Evolutionary conservation across 1,140 invertebrate species (phyloP).

Genomic region (Olivierus martensii): DNA sequence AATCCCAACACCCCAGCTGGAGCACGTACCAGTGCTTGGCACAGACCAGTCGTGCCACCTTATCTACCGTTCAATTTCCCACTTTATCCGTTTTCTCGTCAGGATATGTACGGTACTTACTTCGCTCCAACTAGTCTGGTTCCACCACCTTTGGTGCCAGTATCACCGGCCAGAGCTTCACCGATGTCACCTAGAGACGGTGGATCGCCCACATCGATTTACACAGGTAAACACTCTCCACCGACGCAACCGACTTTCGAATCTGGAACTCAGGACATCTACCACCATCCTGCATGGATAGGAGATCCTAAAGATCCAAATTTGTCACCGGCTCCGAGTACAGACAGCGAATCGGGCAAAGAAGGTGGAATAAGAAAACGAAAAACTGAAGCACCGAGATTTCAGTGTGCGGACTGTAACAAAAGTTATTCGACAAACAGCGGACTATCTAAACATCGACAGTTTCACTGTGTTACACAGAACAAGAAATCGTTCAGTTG

Average conservation of each 20-base stretch:
- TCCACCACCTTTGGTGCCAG: not conserved
- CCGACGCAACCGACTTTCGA: not conserved
- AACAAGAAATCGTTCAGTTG: constrained; percentile 86
- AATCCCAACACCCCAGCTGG: not conserved
- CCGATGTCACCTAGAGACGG: not conserved
- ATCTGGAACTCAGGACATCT: not conserved
- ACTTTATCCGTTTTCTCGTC: not conserved
- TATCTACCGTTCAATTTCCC: constrained; percentile 23
- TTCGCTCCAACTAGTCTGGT: constrained; percentile 1
- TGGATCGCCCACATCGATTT: not conserved
- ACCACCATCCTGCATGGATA: not conserved
- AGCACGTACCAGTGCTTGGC: not conserved
- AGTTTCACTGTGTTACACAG: constrained; percentile 83
- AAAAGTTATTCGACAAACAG: constrained; percentile 94
- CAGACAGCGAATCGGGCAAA: not conserved
- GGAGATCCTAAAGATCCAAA: not conserved
- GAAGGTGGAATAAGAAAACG: no score
- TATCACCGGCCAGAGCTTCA: not conserved
- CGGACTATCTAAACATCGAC: constrained; percentile 89
- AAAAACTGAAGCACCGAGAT: constrained; percentile 1
- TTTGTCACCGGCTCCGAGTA: not conserved
- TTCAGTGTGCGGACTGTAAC: constrained; percentile 49
- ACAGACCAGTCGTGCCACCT: constrained; percentile 13
- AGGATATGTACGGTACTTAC: not conserved
- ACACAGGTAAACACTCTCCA: no score